A percentile compares a stretch with the other conserved stretches of the same genome.
Conservation (phyloP, 2,797 vertebrate species). For the Chanos chanos region DNA sequence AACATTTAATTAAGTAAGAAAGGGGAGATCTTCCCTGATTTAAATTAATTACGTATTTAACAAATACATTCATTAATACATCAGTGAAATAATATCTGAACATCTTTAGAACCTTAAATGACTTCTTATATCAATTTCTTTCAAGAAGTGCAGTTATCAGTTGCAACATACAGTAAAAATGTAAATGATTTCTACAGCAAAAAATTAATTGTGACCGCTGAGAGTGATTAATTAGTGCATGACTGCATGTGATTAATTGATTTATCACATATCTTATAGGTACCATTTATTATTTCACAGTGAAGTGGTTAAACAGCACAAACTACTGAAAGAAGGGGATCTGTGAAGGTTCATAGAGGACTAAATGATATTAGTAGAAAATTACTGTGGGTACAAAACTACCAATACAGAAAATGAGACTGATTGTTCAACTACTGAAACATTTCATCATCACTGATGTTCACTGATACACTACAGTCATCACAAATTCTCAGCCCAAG, state of each 20-base stretch:
- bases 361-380: slow-evolving; percentile 58
- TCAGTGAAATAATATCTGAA: too few relatives aligned
- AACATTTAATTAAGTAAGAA: too few relatives aligned
- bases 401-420: too few relatives aligned
- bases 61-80: neutral
- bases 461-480: too few relatives aligned
- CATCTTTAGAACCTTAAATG: too few relatives aligned
- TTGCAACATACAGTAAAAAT: slow-evolving; percentile 47
- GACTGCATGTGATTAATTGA: slow-evolving; percentile 77
- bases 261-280: slow-evolving; percentile 74
- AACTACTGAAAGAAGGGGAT: slow-evolving; percentile 44
- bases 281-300: slow-evolving; percentile 76
- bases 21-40: too few relatives aligned
- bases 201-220: slow-evolving; percentile 70
- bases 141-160: slow-evolving; percentile 54
- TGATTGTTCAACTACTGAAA: too few relatives aligned
- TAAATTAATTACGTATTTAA: too few relatives aligned
- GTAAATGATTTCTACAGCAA: slow-evolving; percentile 68
- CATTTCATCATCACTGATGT: too few relatives aligned
- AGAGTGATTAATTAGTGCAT: slow-evolving; percentile 61
- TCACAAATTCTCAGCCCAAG: too few relatives aligned
- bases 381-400: too few relatives aligned
- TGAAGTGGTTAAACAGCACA: slow-evolving; percentile 54
- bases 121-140: neutral
- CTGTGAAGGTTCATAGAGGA: slow-evolving; percentile 43